These are phyloP conservation scores for Pipistrellus nathusii DNA, from an alignment of 2,797 vertebrate genomes.

Conservation along the genomic window DNA sequence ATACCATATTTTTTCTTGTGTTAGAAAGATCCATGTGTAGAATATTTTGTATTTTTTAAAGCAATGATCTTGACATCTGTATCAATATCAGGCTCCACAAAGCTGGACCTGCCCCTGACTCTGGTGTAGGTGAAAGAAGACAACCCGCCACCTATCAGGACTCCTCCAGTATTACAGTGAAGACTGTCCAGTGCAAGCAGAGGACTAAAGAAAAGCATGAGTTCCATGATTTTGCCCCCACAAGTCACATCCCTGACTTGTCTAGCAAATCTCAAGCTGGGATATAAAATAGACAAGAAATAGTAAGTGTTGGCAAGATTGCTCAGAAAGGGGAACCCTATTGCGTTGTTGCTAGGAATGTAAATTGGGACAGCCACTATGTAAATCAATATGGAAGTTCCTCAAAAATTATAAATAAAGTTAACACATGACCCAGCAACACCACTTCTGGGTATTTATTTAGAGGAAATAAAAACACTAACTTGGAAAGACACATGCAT, in stretches of 20 bases:
- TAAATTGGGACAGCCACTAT: background rate
- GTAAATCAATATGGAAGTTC: background rate
- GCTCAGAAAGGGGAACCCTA: background rate
- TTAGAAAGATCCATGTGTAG: background rate
- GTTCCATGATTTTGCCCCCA: background rate
- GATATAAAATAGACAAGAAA: background rate
- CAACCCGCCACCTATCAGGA: background rate
- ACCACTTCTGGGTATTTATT: background rate
- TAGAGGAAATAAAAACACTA: background rate
- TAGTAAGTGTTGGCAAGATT: background rate
- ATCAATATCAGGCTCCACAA: background rate
- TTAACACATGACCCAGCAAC: too few species aligned
- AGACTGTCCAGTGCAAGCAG: background rate
- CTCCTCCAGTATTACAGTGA: fast-evolving
- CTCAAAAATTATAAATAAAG: background rate
- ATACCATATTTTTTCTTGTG: background rate
- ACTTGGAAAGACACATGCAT: background rate
- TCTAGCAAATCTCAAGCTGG: background rate
- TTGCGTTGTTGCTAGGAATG: background rate
- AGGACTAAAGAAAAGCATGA: background rate
- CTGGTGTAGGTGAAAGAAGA: fast-evolving
- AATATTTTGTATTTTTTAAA: background rate
- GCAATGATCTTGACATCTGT: background rate
- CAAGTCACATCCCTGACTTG: too few species aligned
- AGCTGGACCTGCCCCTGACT: background rate